Evolutionary conservation across 2,113 vertebrate species (phyloP), one percentile per base, ranked within the genome.

Genomic region (Callocephalon fimbriatum): DNA sequence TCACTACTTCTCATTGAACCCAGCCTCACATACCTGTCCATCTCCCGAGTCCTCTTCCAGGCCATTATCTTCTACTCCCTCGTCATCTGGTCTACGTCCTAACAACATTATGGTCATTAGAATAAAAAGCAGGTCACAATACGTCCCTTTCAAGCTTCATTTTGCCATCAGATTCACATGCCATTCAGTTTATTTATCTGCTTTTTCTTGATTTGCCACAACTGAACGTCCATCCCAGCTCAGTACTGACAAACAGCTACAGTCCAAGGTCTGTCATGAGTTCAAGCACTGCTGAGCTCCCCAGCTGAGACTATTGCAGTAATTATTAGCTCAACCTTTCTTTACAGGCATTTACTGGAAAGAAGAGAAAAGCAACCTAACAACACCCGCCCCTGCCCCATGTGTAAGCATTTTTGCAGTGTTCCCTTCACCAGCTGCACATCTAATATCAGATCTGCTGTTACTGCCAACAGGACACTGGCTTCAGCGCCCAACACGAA

Each of bases 11-110:
- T 1, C 40, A 67, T 75, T 71, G 40, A 23, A 72, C 2, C 9
- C 38, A 47, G 68, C 2, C 40, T 23, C 51, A n/a, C 82, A 53
- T 98, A 99, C 99, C 98, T 99, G 99, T 16, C 97, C 99, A 12
- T 99, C 99, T 80, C 95, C 98, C 2, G 98, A 99, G 92, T 99
- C 99, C 53, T 99, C 99, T 78, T 99, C 99, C 45, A 99, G 76
- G 45, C 98, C 97, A 8, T 97, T 98, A 71, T 99, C 99, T 73
- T 99, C 99, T 18, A 94, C 81, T 88, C 98, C 99, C 51, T 99
- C 99, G 23, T 98, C 98, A 4, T 99, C 99, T 71, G 89, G 85
- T 92, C 97, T 98, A 50, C 98, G 96, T 48, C 99, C 99, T 99
- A 75, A 26, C 91, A 70, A 96, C 32, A 96, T 86, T 22, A 88